Base-by-base conservation (phyloP, 2,797 vertebrate genomes). In the Neomorphus geoffroyi region DNA sequence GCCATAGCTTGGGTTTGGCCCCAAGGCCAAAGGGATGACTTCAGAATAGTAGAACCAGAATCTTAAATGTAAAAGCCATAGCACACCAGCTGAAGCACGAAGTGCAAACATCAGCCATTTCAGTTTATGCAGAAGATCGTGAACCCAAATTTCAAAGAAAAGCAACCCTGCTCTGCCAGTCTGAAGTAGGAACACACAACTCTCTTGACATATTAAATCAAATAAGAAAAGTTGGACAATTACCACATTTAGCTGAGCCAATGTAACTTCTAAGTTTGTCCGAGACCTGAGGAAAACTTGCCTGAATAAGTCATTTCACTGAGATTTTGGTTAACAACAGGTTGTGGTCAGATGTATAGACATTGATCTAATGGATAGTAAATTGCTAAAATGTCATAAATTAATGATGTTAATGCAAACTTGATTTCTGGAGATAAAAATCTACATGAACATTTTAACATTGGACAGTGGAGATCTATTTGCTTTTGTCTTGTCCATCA, bases 171-270 rank as follows among this genome's bases (percentile, higher is more conserved):
- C 61, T 58, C 10, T 53, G 54, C 50, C 32, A 54, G 8, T 73
- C 41, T 51, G 50, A 86, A 86, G 33, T 3, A 79, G 41, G 61
- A 80, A 41, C 18, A 74, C 12, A 7, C 4, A 61, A 87, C 23
- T 81, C 66, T 70, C 18, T 62, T 4, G 3, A 77, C 6, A 64
- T 33, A 56, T 43, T 73, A 35, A 77, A 66, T 58, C 19, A 86
- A 64, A 74, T 50, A 39, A 67, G 53, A 74, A 91, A 93, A 69
- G 41, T 30, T 78, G 21, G 46, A 72, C 30, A 80, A 80, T 48
- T 54, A 33, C 8, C 0, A 3, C 11, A 30, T 28, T 70, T 73
- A 62, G 39, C 16, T 65, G 11, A 83, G 33, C 23, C 65, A 45
- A 2, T 12, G 21, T 51, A 79, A 79, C 22, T 75, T 53, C 18